A percentile compares a stretch with the other conserved stretches of the same genome.
These are phyloP conservation scores for Andrena fulva DNA, from an alignment of 2,888 invertebrate species.

Conservation along the genomic window DNA sequence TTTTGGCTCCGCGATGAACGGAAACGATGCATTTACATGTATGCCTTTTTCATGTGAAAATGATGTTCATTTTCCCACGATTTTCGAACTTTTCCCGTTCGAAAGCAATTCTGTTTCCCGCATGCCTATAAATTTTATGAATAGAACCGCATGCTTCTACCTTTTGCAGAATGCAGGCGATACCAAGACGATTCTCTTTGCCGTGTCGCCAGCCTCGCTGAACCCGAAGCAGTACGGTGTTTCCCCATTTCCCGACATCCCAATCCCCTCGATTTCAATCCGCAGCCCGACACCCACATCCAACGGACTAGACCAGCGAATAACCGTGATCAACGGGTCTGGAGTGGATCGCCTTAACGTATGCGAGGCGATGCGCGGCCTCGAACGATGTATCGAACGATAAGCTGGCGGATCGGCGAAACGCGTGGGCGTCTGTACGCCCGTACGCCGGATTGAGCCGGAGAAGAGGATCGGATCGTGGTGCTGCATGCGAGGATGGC, in stretches of 20 bases:
- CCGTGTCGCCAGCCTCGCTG: no score
- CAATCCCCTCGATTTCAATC: no score
- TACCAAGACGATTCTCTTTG: no score
- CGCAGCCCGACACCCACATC: not conserved
- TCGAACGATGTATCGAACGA: constrained; percentile 45
- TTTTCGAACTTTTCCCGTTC: no score
- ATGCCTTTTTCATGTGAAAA: not conserved
- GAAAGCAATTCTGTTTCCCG: no score
- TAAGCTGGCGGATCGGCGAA: constrained; percentile 47
- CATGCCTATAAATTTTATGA: no score
- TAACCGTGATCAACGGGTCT: constrained; percentile 26
- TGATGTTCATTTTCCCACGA: not conserved
- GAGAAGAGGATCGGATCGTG: constrained; percentile 32
- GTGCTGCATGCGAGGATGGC: constrained; percentile 34
- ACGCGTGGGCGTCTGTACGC: constrained; percentile 21
- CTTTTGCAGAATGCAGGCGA: no score
- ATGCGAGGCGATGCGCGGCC: constrained; percentile 36
- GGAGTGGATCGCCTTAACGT: constrained; percentile 45
- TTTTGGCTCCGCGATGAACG: not conserved
- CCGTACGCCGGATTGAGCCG: not conserved
- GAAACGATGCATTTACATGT: not conserved
- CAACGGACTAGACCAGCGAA: not conserved
- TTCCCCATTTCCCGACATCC: no score
- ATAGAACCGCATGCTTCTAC: no score
- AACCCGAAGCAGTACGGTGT: no score